Evolutionary conservation across 2,113 vertebrate genomes (phyloP).

Genomic region (Aythya baeri): DNA sequence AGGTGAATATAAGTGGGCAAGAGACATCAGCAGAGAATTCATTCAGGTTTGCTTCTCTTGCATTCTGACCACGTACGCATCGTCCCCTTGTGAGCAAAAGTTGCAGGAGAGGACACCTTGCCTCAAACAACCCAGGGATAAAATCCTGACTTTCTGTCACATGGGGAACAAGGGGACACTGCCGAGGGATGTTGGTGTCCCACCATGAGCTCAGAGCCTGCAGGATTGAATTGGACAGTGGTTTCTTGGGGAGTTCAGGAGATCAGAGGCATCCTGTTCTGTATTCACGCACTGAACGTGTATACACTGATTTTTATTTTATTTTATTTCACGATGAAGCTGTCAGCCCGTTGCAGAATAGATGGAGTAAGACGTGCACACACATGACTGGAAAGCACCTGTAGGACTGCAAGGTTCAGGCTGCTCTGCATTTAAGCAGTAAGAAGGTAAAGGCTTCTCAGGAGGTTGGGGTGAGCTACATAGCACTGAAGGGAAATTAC

Average conservation of each 20-base stretch:
- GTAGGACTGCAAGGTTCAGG: background rate
- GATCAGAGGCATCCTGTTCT: background rate
- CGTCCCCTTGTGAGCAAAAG: background rate
- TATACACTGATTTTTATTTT: too few relatives aligned
- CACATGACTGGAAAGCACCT: background rate
- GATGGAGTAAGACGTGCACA: accelerated
- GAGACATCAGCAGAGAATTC: background rate
- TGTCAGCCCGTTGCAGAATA: accelerated
- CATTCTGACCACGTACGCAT: background rate
- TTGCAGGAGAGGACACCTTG: background rate
- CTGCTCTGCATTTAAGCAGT: background rate
- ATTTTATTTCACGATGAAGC: too few relatives aligned
- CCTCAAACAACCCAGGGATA: background rate
- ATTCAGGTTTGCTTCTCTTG: background rate
- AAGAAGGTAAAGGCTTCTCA: background rate
- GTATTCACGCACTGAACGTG: too few relatives aligned
- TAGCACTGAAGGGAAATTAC: background rate
- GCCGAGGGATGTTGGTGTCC: background rate
- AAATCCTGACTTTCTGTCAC: background rate
- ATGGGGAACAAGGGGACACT: too few relatives aligned
- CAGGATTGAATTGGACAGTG: too few relatives aligned
- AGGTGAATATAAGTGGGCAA: accelerated
- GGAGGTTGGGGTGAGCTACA: accelerated
- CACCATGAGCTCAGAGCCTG: background rate
- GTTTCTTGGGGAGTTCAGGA: background rate